Base-by-base conservation (phyloP, 2,113 vertebrate genomes). In the Thomomys bottae region DNA sequence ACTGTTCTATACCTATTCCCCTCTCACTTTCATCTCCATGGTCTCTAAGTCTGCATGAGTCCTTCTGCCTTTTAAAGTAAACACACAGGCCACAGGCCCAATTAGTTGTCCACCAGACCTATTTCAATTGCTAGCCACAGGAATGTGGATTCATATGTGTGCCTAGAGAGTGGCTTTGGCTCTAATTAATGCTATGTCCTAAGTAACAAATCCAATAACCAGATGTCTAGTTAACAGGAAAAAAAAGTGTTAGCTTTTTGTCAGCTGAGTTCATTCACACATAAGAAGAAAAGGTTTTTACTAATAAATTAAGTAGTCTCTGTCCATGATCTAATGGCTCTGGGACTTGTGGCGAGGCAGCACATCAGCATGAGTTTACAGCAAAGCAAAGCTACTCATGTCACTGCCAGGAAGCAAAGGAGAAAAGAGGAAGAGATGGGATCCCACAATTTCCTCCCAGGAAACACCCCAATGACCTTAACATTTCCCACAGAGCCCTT, bases 181-280 rank as follows among this genome's bases (percentile, higher is more conserved):
- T 77, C 26, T 92, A 87, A 72, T 30, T 59, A 67, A 79, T 30
- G 23, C 26, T 6, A 40, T 76, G 82, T 5, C 30, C 32, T 88
- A 30, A 32, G 45, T 54, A 86, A 61, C 23, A 95, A 42, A 84
- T 24, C 72, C 54, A 63, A 30, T 49, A 86, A 86, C 40, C 18
- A 91, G 30, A 68, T 34, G 54, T 84, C 73, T 61, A 66, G 42
- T 64, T 15, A 54, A 54, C 49, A 84, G 63, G 82, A 89, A 81
- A 89, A 63, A 11, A 85, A 15, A 28, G 32, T 6, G 8, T 79
- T 45, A 40, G 34, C 28, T 79, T 68, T 78, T 75, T 12, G 18
- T 40, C 30, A 54, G 28, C 18, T 88, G 63, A 88, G 34, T 11
- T 23, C 23, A 67, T 20, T 26, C 49, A 38, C 54, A 32, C n/a